These are phyloP conservation scores for Telmatochromis bifrenatus DNA, from an alignment of 2,113 vertebrate genomes.

Conservation along the genomic window DNA sequence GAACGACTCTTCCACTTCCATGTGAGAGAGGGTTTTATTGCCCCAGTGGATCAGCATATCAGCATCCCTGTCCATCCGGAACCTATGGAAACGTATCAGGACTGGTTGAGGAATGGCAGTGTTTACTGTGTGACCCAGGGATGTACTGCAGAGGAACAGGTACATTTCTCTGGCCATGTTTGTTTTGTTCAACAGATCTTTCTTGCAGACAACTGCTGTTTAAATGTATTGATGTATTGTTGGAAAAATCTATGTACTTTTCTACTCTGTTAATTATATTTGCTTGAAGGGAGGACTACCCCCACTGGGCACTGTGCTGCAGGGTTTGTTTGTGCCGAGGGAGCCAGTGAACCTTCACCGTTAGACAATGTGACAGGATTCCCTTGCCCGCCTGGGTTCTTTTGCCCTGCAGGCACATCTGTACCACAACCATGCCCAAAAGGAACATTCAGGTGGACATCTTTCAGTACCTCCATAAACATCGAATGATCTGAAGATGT, in stretches of 20 bases:
- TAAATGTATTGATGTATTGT: not conserved
- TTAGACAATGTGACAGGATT: constrained; percentile 70
- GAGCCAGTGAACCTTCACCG: constrained; percentile 72
- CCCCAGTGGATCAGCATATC: constrained; percentile 52
- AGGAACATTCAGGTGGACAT: constrained; percentile 70
- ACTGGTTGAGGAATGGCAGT: constrained; percentile 52
- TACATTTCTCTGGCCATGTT: constrained; percentile 1
- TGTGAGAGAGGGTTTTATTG: constrained; percentile 75
- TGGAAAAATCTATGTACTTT: not conserved
- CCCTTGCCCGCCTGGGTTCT: constrained; percentile 64
- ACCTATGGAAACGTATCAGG: constrained; percentile 68
- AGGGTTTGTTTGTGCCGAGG: constrained; percentile 81
- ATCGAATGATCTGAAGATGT: not conserved
- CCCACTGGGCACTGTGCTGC: constrained; percentile 80
- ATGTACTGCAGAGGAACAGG: constrained; percentile 71
- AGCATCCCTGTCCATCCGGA: constrained; percentile 66
- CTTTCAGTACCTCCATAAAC: not conserved
- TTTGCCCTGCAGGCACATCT: constrained; percentile 49
- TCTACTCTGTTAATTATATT: not conserved
- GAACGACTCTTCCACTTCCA: constrained; percentile 35
- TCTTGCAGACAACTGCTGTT: not conserved
- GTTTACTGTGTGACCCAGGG: constrained; percentile 66
- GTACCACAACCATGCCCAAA: constrained; percentile 66
- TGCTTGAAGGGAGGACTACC: constrained; percentile 48
- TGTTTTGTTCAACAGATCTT: not conserved